Base-by-base conservation (phyloP, 2,113 vertebrate species). In the Bubo blakistoni region DNA sequence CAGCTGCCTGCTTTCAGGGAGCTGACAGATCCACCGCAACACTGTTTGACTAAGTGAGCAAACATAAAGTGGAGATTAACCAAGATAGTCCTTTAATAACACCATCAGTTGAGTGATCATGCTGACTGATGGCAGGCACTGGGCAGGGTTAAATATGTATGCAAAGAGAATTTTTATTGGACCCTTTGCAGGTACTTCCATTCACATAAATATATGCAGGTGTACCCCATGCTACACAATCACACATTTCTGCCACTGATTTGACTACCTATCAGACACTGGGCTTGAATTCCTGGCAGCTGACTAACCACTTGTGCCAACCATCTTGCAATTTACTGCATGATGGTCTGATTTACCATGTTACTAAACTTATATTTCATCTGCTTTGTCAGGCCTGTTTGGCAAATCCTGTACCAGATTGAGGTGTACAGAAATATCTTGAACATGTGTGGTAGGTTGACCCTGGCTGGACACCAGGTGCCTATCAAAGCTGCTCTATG, bases 11-110 rank as follows among this genome's bases (percentile, higher is more conserved):
- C 2, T 3, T 61, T 79, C 61, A 49, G 49, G 26, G 47, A 74
- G 29, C 72, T 92, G 83, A 72, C 66, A 85, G 73, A 72, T 79
- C 78, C 77, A 65, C 78, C 1, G 4, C 65, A 91, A 20, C 70
- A 19, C 47, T 49, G 32, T 76, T 89, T 9, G 1, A 70, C 62
- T 80, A 61, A 65, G 66, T 79, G 65, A 65, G 61, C 73, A 92
- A 94, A 87, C 36, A 65, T 20, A 10, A 76, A 85, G 74, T 6
- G 21, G 54, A 90, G 74, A 90, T 93, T 91, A 94, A 88, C 84
- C 78, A 82, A 85, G 91, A 90, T 5, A 88, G 40, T 11, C 87
- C n/a, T 72, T 94, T 88, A 96, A 89, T 72, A 80, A 61, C 58
- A 44, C 19, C 54, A 36, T 66, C 81, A 82, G 44, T 32, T 4